These are phyloP conservation scores for Eueremaeus valkanovi DNA, from an alignment of 2,888 invertebrate genomes.

Conservation along the genomic window DNA sequence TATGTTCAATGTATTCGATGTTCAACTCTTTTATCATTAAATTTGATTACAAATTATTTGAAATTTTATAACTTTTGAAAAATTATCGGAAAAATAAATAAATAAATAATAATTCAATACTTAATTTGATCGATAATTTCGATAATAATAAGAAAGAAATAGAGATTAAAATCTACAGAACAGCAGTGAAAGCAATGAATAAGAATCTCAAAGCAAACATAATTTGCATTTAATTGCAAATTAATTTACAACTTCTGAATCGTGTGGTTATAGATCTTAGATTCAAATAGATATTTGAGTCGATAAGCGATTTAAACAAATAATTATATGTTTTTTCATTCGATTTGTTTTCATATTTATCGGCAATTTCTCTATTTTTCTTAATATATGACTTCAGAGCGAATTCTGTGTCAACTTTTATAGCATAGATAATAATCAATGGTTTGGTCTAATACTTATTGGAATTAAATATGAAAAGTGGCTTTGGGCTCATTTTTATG, in stretches of 20 bases:
- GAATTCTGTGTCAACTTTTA: too few relatives aligned
- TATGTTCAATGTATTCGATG: neutral
- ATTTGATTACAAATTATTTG: too few relatives aligned
- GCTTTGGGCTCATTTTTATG: neutral
- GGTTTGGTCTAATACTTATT: too few relatives aligned
- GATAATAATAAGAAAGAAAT: neutral
- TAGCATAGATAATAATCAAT: too few relatives aligned
- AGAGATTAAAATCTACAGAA: neutral
- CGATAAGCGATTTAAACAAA: neutral
- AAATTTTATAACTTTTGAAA: neutral
- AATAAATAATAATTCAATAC: neutral
- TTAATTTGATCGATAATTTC: neutral
- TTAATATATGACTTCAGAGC: too few relatives aligned
- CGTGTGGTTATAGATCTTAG: conserved; percentile 4
- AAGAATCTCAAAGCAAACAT: conserved; percentile 3
- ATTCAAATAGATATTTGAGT: neutral
- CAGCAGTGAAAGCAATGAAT: neutral
- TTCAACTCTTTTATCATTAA: neutral
- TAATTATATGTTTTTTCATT: neutral
- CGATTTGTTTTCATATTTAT: neutral
- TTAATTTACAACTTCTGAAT: conserved; percentile 1
- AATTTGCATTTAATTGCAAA: neutral
- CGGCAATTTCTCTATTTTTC: too few relatives aligned
- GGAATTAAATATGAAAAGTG: neutral
- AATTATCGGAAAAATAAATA: neutral